phyloP scores from a whole-genome alignment of 2,797 vertebrate genomes.

The Catharus ustulatus region DNA sequence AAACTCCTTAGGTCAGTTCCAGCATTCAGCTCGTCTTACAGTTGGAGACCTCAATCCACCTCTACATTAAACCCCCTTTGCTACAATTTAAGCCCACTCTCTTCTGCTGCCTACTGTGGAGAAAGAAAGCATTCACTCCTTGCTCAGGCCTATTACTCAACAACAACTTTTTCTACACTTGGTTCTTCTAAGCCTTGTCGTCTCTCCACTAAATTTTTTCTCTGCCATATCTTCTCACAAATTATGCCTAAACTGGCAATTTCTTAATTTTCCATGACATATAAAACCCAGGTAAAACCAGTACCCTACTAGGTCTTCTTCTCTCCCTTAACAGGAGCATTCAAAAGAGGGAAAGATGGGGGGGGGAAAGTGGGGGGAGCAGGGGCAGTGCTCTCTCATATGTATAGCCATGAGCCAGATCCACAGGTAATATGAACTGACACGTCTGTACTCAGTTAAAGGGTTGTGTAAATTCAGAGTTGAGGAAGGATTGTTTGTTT shows the following conservation, averaged over 20 bases:
- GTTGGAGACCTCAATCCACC: background rate
- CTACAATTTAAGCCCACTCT: background rate
- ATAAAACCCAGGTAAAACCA: background rate
- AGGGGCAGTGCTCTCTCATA: background rate
- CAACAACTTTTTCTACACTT: background rate
- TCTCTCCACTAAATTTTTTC: background rate
- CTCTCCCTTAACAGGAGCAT: background rate
- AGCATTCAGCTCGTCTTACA: background rate
- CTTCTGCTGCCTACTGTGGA: background rate
- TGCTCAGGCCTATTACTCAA: background rate
- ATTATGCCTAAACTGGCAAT: rapidly evolving
- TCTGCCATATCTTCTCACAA: background rate
- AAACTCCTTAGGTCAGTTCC: background rate
- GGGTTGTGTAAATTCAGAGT: background rate
- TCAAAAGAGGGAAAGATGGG: rapidly evolving
- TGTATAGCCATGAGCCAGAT: background rate
- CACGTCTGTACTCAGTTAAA: background rate
- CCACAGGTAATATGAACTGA: background rate
- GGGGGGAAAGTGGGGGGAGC: rapidly evolving
- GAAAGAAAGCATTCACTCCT: background rate
- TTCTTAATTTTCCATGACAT: background rate
- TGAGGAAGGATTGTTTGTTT: rapidly evolving
- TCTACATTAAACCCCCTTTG: background rate
- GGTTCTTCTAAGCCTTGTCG: background rate
- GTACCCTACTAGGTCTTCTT: background rate